phyloP scores from a whole-genome alignment of 2,797 vertebrate genomes.

The Antrozous pallidus region DNA sequence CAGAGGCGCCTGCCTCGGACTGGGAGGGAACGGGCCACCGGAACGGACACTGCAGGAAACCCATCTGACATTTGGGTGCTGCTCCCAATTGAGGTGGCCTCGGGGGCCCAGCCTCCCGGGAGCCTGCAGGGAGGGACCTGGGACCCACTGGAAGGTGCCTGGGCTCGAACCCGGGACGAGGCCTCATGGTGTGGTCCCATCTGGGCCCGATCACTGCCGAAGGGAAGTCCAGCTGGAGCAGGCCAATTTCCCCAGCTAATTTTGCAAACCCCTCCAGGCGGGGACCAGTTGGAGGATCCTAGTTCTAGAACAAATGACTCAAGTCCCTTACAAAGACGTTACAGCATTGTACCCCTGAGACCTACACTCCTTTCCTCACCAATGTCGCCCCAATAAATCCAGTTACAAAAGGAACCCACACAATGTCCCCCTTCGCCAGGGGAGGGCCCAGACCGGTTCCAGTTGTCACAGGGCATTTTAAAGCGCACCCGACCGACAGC shows the following conservation, averaged over 20 bases:
- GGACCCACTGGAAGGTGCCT: too few species aligned
- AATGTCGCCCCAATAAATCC: background rate
- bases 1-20: background rate
- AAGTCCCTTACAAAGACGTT: background rate
- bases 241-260: background rate
- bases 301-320: background rate
- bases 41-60: background rate
- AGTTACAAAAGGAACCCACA: background rate
- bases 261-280: background rate
- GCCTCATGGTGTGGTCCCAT: fast-evolving
- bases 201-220: fast-evolving
- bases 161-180: too few species aligned
- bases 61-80: fast-evolving
- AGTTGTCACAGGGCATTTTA: background rate
- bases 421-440: background rate
- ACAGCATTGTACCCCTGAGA: background rate
- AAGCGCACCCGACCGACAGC: fast-evolving
- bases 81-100: fast-evolving
- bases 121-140: too few species aligned
- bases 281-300: background rate
- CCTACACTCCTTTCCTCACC: background rate
- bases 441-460: background rate
- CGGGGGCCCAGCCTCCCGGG: fast-evolving
- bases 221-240: background rate
- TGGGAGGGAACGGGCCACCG: background rate